phyloP scores from a whole-genome alignment of 2,797 vertebrate genomes.

The Neosalanx taihuensis region DNA sequence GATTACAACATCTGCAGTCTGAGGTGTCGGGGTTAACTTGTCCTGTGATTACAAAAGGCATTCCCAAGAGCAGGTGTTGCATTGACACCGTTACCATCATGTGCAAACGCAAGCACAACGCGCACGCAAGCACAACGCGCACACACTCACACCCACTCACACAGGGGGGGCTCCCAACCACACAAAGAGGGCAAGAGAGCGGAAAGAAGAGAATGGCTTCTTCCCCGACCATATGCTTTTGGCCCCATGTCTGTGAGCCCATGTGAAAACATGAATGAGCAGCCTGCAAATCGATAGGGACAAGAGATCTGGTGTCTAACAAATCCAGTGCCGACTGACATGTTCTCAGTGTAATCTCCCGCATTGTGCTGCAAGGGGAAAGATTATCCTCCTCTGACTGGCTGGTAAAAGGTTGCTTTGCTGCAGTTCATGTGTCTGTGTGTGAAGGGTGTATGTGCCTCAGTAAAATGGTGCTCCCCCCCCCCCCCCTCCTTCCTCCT shows the following conservation, averaged over 20 bases:
- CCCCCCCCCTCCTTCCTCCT: slow-evolving; percentile 64
- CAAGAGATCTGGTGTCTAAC: slow-evolving; percentile 75
- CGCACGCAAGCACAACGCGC: slow-evolving; percentile 12
- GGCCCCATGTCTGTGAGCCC: slow-evolving; percentile 59
- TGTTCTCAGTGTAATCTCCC: slow-evolving; percentile 76
- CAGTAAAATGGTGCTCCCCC: slow-evolving; percentile 53
- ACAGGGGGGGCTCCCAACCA: slow-evolving; percentile 32
- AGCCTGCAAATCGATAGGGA: slow-evolving; percentile 76
- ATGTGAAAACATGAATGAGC: slow-evolving; percentile 77
- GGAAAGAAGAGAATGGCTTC: slow-evolving; percentile 51
- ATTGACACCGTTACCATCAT: slow-evolving; percentile 59
- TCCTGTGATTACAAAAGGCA: slow-evolving; percentile 70
- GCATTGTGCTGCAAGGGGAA: slow-evolving; percentile 74
- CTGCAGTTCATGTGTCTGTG: slow-evolving; percentile 50
- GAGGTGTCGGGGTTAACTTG: slow-evolving; percentile 72
- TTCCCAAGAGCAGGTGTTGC: slow-evolving; percentile 73
- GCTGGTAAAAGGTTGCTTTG: slow-evolving; percentile 72
- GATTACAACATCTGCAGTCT: slow-evolving; percentile 73
- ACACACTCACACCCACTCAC: slow-evolving; percentile 23
- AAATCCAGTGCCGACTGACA: slow-evolving; percentile 79
- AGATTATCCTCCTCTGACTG: slow-evolving; percentile 79
- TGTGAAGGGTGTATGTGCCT: slow-evolving; percentile 25
- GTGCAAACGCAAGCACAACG: slow-evolving; percentile 41
- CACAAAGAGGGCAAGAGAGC: slow-evolving; percentile 46
- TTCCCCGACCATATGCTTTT: slow-evolving; percentile 58